Conservation (phyloP, 2,113 vertebrate genomes). For the Merops nubicus region DNA sequence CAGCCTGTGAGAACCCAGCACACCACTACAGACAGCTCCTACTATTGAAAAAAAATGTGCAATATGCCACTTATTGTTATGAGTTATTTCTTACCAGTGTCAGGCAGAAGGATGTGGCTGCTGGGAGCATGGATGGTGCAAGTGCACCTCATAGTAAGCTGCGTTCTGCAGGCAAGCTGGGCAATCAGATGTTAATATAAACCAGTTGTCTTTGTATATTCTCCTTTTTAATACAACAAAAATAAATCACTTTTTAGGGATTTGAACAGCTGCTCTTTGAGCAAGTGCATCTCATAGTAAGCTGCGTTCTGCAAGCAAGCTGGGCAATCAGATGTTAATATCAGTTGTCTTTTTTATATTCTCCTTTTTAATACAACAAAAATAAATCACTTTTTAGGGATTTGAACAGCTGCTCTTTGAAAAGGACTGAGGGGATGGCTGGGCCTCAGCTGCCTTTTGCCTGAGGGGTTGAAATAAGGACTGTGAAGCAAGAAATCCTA, state of each 20-base stretch:
- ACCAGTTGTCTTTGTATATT: background rate
- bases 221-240: background rate
- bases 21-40: fast-evolving
- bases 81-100: fast-evolving
- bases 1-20: background rate
- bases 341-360: background rate
- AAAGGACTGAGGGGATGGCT: background rate
- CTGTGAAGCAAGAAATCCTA: background rate
- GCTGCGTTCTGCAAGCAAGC: background rate
- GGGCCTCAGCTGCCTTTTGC: background rate
- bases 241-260: fast-evolving
- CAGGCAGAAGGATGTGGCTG: background rate
- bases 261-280: background rate
- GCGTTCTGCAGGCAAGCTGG: background rate
- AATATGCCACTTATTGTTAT: background rate
- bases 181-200: fast-evolving
- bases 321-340: fast-evolving
- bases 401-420: background rate
- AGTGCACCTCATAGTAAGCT: background rate
- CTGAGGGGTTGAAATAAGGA: background rate
- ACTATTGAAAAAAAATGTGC: fast-evolving
- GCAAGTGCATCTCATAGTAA: background rate
- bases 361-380: background rate
- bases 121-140: background rate
- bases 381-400: fast-evolving